phyloP scores from a whole-genome alignment of 2,888 invertebrate species.

The Drosophila hamatofila region DNA sequence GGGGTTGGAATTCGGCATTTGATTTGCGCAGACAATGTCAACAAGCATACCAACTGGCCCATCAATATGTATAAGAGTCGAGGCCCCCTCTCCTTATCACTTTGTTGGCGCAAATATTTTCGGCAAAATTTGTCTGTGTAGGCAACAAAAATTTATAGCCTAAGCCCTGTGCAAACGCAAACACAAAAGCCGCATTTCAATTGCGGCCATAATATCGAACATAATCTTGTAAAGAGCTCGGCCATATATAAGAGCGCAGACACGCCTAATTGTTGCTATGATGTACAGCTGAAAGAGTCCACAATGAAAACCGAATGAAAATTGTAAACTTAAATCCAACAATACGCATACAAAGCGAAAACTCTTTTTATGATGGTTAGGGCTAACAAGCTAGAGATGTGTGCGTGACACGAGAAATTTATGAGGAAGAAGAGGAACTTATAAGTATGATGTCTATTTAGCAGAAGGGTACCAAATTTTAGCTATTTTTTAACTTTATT shows the following conservation, averaged over 20 bases:
- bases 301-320: slow-evolving; percentile 43
- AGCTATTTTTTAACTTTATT: no score
- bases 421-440: no score
- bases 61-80: slow-evolving; percentile 40
- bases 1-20: slow-evolving; percentile 44
- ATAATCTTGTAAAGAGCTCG: slow-evolving; percentile 49
- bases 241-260: slow-evolving; percentile 20
- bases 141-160: slow-evolving; percentile 39
- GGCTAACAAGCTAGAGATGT: slow-evolving; percentile 25
- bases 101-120: slow-evolving; percentile 8
- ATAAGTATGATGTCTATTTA: no score
- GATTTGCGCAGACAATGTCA: slow-evolving; percentile 56
- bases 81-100: background rate
- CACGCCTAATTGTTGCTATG: slow-evolving; percentile 47
- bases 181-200: slow-evolving; percentile 58
- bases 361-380: slow-evolving; percentile 39
- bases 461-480: no score
- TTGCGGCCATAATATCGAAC: slow-evolving; percentile 57
- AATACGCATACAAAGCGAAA: slow-evolving; percentile 28
- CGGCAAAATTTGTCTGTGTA: slow-evolving; percentile 12
- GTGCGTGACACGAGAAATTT: slow-evolving; percentile 3
- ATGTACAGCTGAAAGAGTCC: slow-evolving; percentile 22
- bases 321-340: slow-evolving; percentile 50
- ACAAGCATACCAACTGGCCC: slow-evolving; percentile 54
- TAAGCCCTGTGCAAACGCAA: slow-evolving; percentile 50